These are phyloP conservation scores for Corythornis vintsioides DNA, from an alignment of 2,113 vertebrate species.

Conservation along the genomic window DNA sequence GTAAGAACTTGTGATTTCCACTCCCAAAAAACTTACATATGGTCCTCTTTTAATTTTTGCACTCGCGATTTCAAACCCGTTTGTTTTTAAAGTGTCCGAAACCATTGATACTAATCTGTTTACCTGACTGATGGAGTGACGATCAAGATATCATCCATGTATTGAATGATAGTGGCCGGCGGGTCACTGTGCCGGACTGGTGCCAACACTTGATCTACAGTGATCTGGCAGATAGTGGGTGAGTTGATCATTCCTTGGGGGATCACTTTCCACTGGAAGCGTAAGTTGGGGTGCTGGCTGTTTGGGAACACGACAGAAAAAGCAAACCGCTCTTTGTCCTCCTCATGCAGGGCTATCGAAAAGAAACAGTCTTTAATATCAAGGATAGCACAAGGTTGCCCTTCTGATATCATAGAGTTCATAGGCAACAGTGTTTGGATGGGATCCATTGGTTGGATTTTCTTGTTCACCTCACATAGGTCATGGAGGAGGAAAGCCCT, in stretches of 20 bases:
- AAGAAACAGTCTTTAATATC: background rate
- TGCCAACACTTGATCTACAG: background rate
- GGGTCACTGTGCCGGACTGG: accelerated
- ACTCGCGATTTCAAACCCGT: background rate
- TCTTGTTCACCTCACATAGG: background rate
- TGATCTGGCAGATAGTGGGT: background rate
- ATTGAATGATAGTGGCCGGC: background rate
- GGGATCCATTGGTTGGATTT: background rate
- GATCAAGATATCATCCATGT: background rate
- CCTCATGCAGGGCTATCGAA: background rate
- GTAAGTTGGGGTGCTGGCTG: background rate
- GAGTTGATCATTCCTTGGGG: background rate
- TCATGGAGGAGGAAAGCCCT: background rate
- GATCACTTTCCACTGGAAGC: background rate
- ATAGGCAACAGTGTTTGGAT: background rate
- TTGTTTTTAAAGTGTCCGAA: background rate
- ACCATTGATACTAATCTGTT: background rate
- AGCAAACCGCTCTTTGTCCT: background rate
- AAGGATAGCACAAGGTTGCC: background rate
- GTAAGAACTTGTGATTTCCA: background rate
- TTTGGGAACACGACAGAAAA: background rate
- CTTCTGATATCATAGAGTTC: background rate
- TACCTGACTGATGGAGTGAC: background rate
- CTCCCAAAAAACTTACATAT: background rate
- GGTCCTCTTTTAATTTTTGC: background rate